Percentiles rank a stretch among this genome's conserved stretches.
Conservation (phyloP, 1,140 invertebrate species). For the Streblospio benedicti region DNA sequence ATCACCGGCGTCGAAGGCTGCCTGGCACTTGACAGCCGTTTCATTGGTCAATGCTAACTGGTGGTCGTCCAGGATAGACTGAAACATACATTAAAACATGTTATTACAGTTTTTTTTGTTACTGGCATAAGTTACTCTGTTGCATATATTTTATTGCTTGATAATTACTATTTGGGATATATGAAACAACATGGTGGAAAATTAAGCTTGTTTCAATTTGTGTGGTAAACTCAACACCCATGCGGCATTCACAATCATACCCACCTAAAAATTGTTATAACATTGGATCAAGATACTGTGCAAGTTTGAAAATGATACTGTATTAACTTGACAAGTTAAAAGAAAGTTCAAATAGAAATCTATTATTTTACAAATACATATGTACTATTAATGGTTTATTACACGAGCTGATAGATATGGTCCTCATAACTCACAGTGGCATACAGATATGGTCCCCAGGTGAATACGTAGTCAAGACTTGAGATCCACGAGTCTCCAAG, state of each 20-base stretch:
- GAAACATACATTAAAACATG: slow-evolving; percentile 17
- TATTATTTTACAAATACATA: too few relatives aligned
- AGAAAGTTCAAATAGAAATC: too few relatives aligned
- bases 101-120: slow-evolving; percentile 4
- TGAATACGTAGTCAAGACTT: slow-evolving; percentile 67
- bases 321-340: too few relatives aligned
- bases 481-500: slow-evolving; percentile 80
- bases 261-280: too few relatives aligned
- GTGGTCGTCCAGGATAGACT: slow-evolving; percentile 51
- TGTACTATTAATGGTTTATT: too few relatives aligned
- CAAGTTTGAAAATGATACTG: too few relatives aligned
- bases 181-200: not conserved
- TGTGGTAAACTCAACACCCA: too few relatives aligned
- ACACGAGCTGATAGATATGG: too few relatives aligned
- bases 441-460: slow-evolving; percentile 69
- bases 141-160: not conserved
- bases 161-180: not conserved
- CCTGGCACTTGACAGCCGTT: slow-evolving; percentile 35
- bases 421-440: slow-evolving; percentile 53
- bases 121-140: not conserved
- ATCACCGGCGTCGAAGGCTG: slow-evolving; percentile 36
- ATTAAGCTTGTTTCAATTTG: not conserved
- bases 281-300: too few relatives aligned
- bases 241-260: too few relatives aligned
- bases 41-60: slow-evolving; percentile 40